A percentile compares a stretch with the other conserved stretches of the same genome.
phyloP scores from a whole-genome alignment of 2,888 invertebrate genomes.

The Galeopsomyia nigrocyanea region DNA sequence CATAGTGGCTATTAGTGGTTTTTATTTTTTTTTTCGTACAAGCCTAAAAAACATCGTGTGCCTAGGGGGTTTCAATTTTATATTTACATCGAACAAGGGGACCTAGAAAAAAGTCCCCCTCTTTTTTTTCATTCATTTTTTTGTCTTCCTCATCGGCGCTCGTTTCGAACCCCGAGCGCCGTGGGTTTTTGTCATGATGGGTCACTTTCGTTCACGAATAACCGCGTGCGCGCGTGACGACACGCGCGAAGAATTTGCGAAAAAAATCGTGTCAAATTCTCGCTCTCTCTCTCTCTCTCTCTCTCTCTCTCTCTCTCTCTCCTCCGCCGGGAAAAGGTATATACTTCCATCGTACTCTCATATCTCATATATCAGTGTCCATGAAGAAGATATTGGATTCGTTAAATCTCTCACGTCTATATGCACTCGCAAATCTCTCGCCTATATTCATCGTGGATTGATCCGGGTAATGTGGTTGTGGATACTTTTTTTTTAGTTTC shows the following conservation, averaged over 20 bases:
- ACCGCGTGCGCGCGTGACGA: conserved; percentile 42
- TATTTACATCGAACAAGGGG: conserved; percentile 36
- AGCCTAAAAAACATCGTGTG: conserved; percentile 52
- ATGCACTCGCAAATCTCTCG: conserved; percentile 40
- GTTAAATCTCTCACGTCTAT: conserved; percentile 45
- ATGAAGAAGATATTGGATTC: conserved; percentile 43
- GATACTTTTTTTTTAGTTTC: conserved; percentile 39
- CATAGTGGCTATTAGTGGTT: conserved; percentile 41
- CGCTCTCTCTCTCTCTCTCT: conserved; percentile 10
- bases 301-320: conserved; percentile 5
- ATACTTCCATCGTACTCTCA: conserved; percentile 14
- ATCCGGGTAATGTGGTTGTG: conserved; percentile 39
- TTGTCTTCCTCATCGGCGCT: conserved; percentile 27
- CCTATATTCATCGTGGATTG: conserved; percentile 40
- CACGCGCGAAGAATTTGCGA: conserved; percentile 51
- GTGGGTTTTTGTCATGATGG: too few relatives aligned
- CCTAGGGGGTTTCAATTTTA: conserved; percentile 47
- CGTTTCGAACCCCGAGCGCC: too few relatives aligned
- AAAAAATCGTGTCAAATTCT: conserved; percentile 44
- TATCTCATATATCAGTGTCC: conserved; percentile 39
- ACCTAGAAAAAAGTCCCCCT: not conserved
- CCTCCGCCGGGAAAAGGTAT: conserved; percentile 45
- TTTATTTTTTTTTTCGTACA: conserved; percentile 33
- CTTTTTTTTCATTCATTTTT: conserved; percentile 25
- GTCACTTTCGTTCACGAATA: conserved; percentile 1